A percentile compares a stretch with the other conserved stretches of the same genome.
These are phyloP conservation scores for Pissodes strobi DNA, from an alignment of 1,140 invertebrate genomes.

Conservation along the genomic window DNA sequence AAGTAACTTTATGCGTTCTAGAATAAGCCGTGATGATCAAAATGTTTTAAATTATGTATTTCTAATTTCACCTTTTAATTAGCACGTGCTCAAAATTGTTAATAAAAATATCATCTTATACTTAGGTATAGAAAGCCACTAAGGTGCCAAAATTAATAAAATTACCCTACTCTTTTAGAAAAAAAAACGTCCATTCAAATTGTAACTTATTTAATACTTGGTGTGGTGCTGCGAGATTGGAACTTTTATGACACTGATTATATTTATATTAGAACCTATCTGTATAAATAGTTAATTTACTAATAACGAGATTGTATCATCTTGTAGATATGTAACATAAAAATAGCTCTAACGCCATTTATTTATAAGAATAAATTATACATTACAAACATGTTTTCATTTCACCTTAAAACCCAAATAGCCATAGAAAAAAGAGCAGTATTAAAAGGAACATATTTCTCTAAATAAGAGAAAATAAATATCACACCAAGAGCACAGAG, in stretches of 20 bases:
- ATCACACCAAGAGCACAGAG: too few species aligned
- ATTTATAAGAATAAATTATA: conserved; percentile 44
- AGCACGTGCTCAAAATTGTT: background rate
- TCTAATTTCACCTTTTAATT: too few species aligned
- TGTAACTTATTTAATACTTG: conserved; percentile 33
- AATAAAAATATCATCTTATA: conserved; percentile 8
- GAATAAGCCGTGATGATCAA: too few species aligned
- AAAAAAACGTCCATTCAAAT: conserved; percentile 29
- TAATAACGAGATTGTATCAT: conserved; percentile 42
- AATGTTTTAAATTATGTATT: too few species aligned
- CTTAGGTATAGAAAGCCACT: background rate
- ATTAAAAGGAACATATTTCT: too few species aligned
- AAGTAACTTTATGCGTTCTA: too few species aligned
- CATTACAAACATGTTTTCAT: background rate
- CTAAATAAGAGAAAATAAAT: too few species aligned
- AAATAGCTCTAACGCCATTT: conserved; percentile 48
- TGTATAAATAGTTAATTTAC: conserved; percentile 22
- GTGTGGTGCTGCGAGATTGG: conserved; percentile 47
- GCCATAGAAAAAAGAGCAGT: too few species aligned
- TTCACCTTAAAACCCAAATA: too few species aligned
- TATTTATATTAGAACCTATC: conserved; percentile 22
- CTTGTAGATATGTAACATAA: conserved; percentile 52
- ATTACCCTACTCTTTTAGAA: too few species aligned
- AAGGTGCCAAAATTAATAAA: conserved; percentile 31
- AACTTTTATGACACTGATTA: conserved; percentile 18